A percentile compares a stretch with the other conserved stretches of the same genome.
Evolutionary conservation across 2,797 vertebrate genomes (phyloP).

Genomic region (Psittacula derbiana): DNA sequence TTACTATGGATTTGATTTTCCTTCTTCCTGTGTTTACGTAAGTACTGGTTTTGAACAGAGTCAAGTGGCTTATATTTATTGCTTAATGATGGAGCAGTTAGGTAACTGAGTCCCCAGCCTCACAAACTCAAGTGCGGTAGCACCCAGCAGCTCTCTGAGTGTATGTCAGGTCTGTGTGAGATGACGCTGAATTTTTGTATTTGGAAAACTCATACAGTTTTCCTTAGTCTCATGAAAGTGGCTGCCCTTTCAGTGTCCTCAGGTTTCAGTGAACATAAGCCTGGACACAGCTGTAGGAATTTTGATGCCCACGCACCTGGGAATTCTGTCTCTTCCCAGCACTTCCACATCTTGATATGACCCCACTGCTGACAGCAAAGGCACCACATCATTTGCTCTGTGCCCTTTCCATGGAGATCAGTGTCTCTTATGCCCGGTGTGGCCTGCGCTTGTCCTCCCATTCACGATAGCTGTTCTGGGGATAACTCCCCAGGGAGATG

Average conservation of each 20-base stretch:
- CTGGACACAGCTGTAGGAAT: background rate
- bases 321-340: background rate
- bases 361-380: background rate
- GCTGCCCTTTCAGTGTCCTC: background rate
- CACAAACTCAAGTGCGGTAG: background rate
- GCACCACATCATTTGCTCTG: background rate
- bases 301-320: background rate
- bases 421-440: background rate
- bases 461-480: background rate
- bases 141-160: background rate
- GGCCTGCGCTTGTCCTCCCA: background rate
- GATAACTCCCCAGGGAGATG: background rate
- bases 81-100: background rate
- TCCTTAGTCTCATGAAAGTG: background rate
- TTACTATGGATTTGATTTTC: background rate
- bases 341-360: background rate
- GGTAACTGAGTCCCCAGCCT: background rate
- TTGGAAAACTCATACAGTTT: background rate
- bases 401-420: background rate
- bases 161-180: background rate
- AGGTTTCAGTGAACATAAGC: background rate
- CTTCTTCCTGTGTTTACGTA: background rate
- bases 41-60: background rate
- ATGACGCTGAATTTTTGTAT: background rate
- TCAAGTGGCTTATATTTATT: background rate